Conservation (phyloP, 2,888 invertebrate genomes). For the Physocephala rufipes region DNA sequence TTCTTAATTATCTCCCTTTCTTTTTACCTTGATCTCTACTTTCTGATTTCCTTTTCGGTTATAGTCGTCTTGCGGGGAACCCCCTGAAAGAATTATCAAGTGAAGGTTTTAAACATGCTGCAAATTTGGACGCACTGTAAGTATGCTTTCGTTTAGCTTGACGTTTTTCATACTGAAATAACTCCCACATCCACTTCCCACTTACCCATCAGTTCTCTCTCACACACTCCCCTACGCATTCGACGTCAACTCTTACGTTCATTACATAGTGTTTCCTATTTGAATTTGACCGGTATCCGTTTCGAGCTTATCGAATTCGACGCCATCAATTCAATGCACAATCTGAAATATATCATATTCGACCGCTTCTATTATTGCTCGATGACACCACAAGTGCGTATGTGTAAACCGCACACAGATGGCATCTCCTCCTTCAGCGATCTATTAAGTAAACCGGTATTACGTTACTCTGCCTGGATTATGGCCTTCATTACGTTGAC, state of each 20-base stretch:
- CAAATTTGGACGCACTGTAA: slow-evolving; percentile 68
- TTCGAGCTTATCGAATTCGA: slow-evolving; percentile 68
- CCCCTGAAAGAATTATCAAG: slow-evolving; percentile 64
- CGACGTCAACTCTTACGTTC: slow-evolving; percentile 51
- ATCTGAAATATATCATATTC: slow-evolving; percentile 70
- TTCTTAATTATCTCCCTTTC: background rate
- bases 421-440: slow-evolving; percentile 73
- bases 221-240: slow-evolving; percentile 62
- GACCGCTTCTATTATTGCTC: slow-evolving; percentile 73
- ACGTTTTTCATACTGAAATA: background rate
- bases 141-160: slow-evolving; percentile 48
- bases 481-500: slow-evolving; percentile 70
- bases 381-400: slow-evolving; percentile 69
- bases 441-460: slow-evolving; percentile 69
- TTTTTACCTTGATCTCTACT: slow-evolving; percentile 2
- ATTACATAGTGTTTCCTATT: slow-evolving; percentile 59
- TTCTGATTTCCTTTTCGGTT: background rate
- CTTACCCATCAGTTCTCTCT: slow-evolving; percentile 62
- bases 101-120: slow-evolving; percentile 64
- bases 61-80: slow-evolving; percentile 68
- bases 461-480: slow-evolving; percentile 72
- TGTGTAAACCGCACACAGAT: slow-evolving; percentile 72
- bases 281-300: slow-evolving; percentile 68
- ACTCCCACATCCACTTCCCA: background rate
- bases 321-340: slow-evolving; percentile 66